These are phyloP conservation scores for Orchesella cincta DNA, from an alignment of 1,140 invertebrate species.

Conservation along the genomic window DNA sequence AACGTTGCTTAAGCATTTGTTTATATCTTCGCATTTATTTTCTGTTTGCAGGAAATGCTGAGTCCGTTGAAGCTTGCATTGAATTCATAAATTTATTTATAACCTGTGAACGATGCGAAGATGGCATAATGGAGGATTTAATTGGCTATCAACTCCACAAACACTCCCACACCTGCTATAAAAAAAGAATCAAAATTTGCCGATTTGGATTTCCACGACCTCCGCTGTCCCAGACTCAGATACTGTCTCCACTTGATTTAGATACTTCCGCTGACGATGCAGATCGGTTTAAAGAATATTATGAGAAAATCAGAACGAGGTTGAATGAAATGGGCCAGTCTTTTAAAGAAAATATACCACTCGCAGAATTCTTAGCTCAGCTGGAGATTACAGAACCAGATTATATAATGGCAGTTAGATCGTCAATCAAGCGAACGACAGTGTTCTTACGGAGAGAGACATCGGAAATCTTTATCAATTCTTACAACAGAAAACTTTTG, in stretches of 20 bases:
- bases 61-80: neutral
- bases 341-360: constrained; percentile 21
- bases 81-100: constrained; percentile 33
- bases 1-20: too few species aligned
- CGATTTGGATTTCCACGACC: constrained; percentile 36
- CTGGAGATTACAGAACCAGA: neutral
- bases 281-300: neutral
- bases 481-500: constrained; percentile 51
- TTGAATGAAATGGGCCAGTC: neutral
- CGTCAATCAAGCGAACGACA: neutral
- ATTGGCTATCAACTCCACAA: constrained; percentile 35
- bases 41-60: neutral
- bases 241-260: neutral
- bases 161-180: constrained; percentile 23
- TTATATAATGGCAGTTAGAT: constrained; percentile 23
- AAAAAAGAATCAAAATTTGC: neutral
- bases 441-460: constrained; percentile 43
- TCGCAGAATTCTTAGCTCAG: neutral
- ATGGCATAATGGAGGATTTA: neutral
- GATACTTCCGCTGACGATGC: neutral
- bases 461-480: constrained; percentile 49
- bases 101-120: constrained; percentile 27
- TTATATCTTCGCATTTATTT: too few species aligned
- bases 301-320: neutral
- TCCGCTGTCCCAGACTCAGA: constrained; percentile 1